Conservation (phyloP, 2,113 vertebrate genomes). For the Trochalopteron elliotii region DNA sequence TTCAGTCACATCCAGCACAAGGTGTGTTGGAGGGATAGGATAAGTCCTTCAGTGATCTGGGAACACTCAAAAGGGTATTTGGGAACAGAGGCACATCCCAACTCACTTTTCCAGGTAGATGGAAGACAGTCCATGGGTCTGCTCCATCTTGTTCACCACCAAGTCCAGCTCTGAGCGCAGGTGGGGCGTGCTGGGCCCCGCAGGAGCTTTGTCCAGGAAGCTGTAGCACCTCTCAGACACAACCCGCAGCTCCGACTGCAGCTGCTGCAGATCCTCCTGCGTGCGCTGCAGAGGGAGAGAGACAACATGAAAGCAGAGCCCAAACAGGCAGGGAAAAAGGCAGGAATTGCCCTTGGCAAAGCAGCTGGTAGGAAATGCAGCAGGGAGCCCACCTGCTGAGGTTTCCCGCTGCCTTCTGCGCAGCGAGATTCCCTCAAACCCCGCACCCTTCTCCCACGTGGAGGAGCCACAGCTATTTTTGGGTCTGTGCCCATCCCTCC, state of each 20-base stretch:
- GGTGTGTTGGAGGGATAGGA: not conserved
- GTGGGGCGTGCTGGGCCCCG: slow-evolving; percentile 78
- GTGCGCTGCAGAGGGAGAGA: slow-evolving; percentile 63
- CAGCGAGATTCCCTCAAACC: not conserved
- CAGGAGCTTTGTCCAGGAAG: slow-evolving; percentile 88
- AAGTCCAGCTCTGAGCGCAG: slow-evolving; percentile 86
- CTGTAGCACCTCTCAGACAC: slow-evolving; percentile 82
- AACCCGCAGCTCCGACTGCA: slow-evolving; percentile 78
- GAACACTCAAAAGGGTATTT: accelerated
- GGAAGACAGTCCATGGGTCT: slow-evolving; percentile 83
- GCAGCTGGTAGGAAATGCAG: accelerated
- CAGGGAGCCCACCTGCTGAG: not conserved
- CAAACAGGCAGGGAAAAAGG: not conserved
- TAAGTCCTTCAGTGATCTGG: accelerated
- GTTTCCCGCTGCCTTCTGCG: not conserved
- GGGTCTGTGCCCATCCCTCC: not conserved
- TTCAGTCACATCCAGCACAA: not conserved
- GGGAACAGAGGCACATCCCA: not conserved
- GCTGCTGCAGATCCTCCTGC: slow-evolving; percentile 80
- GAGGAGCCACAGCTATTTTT: not conserved
- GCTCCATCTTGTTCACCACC: slow-evolving; percentile 86
- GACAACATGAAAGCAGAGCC: not conserved
- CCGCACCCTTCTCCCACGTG: accelerated
- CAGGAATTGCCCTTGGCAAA: not conserved
- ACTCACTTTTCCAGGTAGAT: slow-evolving; percentile 92